Evolutionary conservation across 2,797 vertebrate species (phyloP).

Genomic region (Carduelis carduelis): DNA sequence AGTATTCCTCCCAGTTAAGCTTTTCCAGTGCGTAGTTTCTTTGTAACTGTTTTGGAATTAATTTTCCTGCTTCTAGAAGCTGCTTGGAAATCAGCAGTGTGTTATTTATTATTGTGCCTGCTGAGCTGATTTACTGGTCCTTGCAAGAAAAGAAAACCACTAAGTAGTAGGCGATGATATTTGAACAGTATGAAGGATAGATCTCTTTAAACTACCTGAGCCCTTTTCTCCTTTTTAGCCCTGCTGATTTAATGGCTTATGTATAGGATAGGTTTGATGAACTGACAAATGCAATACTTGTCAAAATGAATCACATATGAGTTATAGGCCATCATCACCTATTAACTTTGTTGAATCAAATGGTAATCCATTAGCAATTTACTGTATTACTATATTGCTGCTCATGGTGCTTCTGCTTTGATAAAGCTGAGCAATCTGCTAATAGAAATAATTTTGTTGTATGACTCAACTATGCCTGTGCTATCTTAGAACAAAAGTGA

Average conservation of each 20-base stretch:
- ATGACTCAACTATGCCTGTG: neutral
- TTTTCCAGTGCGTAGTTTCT: conserved; percentile 3
- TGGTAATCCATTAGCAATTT: conserved; percentile 39
- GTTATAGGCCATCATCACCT: conserved; percentile 11
- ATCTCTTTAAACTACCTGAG: neutral
- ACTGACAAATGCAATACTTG: neutral
- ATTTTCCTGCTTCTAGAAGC: neutral
- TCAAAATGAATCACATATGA: neutral
- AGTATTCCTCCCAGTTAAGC: neutral
- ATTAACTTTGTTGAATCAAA: conserved; percentile 49
- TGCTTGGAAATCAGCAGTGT: neutral
- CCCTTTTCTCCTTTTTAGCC: neutral
- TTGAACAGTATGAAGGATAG: neutral
- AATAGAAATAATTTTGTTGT: neutral
- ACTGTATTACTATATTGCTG: neutral
- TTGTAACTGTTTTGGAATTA: conserved; percentile 9
- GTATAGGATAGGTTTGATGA: neutral
- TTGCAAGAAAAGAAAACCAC: neutral
- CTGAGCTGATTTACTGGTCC: neutral
- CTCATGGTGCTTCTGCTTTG: neutral
- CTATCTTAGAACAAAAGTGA: neutral
- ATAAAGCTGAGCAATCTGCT: neutral
- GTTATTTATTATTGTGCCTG: neutral
- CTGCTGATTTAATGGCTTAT: neutral
- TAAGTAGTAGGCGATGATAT: neutral